Evolutionary conservation across 2,797 vertebrate genomes (phyloP).

Genomic region (Sparidentex hasta): DNA sequence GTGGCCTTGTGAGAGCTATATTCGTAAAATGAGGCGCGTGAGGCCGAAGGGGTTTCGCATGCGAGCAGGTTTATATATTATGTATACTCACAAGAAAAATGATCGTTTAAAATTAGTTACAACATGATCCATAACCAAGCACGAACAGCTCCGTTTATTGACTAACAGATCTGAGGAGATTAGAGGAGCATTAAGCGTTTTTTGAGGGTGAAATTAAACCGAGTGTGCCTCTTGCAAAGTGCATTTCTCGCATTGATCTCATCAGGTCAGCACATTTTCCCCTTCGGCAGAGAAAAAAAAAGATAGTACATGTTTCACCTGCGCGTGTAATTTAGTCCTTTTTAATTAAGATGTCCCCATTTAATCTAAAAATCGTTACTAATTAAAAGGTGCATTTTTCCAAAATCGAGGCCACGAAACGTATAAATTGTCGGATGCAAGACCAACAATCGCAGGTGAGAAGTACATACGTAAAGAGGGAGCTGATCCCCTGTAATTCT

Average conservation of each 20-base stretch:
- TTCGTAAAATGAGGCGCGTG: slow-evolving; percentile 6
- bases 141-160: slow-evolving; percentile 4
- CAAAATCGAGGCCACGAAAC: neutral
- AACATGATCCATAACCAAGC: slow-evolving; percentile 29
- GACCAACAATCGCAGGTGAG: neutral
- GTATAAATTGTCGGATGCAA: neutral
- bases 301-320: neutral
- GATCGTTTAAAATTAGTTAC: slow-evolving; percentile 17
- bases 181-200: slow-evolving; percentile 12
- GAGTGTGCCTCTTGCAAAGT: neutral
- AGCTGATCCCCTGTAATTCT: neutral
- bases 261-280: slow-evolving; percentile 3
- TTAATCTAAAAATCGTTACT: slow-evolving; percentile 14
- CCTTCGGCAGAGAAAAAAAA: neutral
- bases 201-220: slow-evolving; percentile 16
- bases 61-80: slow-evolving; percentile 21
- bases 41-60: slow-evolving; percentile 7
- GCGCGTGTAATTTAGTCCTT: neutral
- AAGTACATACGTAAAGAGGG: neutral
- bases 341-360: slow-evolving; percentile 5
- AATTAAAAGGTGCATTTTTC: neutral
- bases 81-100: slow-evolving; percentile 12
- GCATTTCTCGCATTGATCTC: slow-evolving; percentile 3
- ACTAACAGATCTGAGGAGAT: slow-evolving; percentile 36
- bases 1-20: slow-evolving; percentile 29